A percentile compares a stretch with the other conserved stretches of the same genome.
Conservation (phyloP, 2,888 invertebrate species). For the Malthinus seriepunctatus region DNA sequence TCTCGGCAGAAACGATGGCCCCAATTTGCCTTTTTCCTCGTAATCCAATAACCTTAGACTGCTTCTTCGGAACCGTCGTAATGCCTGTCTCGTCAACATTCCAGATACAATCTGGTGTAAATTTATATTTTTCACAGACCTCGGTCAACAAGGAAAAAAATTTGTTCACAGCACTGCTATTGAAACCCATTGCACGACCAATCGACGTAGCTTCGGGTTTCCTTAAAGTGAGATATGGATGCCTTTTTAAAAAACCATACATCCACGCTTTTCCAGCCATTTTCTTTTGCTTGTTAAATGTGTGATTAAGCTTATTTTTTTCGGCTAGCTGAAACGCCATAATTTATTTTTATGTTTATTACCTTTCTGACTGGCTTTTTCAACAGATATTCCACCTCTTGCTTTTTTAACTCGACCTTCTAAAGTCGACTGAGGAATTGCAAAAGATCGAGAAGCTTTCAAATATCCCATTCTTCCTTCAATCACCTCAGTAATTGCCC, state of each 20-base stretch:
- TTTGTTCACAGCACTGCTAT: conserved; percentile 35
- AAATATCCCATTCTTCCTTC: conserved; percentile 5
- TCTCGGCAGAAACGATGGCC: conserved; percentile 38
- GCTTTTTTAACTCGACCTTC: conserved; percentile 8
- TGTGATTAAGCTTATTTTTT: conserved; percentile 38
- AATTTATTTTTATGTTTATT: not conserved
- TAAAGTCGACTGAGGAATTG: conserved; percentile 9
- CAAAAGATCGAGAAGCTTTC: conserved; percentile 4
- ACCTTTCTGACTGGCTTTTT: conserved; percentile 1
- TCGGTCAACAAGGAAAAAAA: conserved; percentile 31
- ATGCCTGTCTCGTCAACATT: conserved; percentile 41
- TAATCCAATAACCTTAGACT: conserved; percentile 25
- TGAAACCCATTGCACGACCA: no score
- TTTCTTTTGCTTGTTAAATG: conserved; percentile 38
- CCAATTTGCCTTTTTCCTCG: conserved; percentile 33
- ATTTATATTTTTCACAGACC: conserved; percentile 33
- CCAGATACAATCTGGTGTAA: conserved; percentile 34
- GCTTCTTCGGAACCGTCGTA: conserved; percentile 33
- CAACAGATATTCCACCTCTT: not conserved
- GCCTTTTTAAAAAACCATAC: conserved; percentile 35
- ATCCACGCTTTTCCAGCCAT: conserved; percentile 42
- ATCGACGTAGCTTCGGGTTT: conserved; percentile 33
- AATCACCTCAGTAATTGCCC: conserved; percentile 5
- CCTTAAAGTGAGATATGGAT: conserved; percentile 28
- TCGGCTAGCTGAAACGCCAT: conserved; percentile 36